Conservation (phyloP, 2,113 vertebrate species). For the Anguilla japonica region DNA sequence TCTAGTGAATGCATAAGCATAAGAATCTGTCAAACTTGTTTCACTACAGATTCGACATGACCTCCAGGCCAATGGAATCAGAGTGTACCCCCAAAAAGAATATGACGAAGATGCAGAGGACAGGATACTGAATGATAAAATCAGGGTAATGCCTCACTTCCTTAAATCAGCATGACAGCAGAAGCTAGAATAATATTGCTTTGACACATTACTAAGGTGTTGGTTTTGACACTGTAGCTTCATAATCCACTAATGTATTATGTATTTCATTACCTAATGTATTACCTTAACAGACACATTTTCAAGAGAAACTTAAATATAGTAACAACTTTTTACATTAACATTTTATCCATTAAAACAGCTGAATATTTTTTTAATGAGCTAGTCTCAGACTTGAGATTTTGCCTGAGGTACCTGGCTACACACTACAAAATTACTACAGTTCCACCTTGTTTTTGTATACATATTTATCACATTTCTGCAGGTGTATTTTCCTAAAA, state of each 20-base stretch:
- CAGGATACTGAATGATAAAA: slow-evolving; percentile 78
- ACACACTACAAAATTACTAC: background rate
- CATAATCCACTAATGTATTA: too few species aligned
- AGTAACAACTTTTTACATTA: background rate
- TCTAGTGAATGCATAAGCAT: background rate
- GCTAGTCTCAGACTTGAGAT: too few species aligned
- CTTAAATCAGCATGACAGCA: background rate
- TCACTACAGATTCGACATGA: slow-evolving; percentile 82
- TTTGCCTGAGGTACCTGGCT: too few species aligned
- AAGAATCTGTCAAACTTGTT: background rate
- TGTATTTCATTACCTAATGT: background rate
- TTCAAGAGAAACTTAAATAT: background rate
- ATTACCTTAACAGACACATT: background rate
- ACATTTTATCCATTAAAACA: background rate
- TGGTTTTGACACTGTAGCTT: background rate
- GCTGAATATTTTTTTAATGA: background rate
- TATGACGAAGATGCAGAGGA: slow-evolving; percentile 85
- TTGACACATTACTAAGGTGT: background rate
- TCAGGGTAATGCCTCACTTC: slow-evolving; percentile 74
- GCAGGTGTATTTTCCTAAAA: background rate
- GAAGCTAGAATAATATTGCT: background rate
- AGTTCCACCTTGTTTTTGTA: background rate
- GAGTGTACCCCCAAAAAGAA: slow-evolving; percentile 85
- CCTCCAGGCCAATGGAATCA: slow-evolving; percentile 78
- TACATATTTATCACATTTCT: background rate